Evolutionary conservation across 2,113 vertebrate species (phyloP).

Genomic region (Hypomesus transpacificus): DNA sequence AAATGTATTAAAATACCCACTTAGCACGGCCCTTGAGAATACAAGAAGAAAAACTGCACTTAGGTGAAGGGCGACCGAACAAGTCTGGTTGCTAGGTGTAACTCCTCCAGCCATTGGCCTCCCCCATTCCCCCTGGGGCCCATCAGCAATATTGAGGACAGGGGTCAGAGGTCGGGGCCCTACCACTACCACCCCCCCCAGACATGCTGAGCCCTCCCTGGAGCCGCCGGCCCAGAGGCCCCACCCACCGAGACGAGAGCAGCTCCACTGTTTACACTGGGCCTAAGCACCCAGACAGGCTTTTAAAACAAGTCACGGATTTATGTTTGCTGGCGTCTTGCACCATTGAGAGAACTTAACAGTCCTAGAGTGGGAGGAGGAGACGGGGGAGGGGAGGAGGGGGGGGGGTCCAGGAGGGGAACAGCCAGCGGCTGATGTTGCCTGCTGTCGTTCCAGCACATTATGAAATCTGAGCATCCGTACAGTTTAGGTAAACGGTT

Average conservation of each 20-base stretch:
- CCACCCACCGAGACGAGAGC: background rate
- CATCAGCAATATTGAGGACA: conserved; percentile 3
- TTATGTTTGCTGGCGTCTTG: conserved; percentile 12
- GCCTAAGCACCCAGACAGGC: background rate
- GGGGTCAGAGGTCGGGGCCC: conserved; percentile 30
- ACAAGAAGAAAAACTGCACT: too few relatives aligned
- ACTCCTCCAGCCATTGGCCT: too few relatives aligned
- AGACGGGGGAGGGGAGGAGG: background rate
- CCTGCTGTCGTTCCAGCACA: too few relatives aligned
- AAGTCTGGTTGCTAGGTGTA: too few relatives aligned
- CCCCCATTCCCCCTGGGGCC: background rate
- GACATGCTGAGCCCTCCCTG: conserved; percentile 4
- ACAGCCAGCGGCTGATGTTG: too few relatives aligned
- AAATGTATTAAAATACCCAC: too few relatives aligned
- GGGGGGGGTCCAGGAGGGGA: too few relatives aligned
- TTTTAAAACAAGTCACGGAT: conserved; percentile 21
- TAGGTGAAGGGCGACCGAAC: too few relatives aligned
- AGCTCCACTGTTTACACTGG: conserved; percentile 10
- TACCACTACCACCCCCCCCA: background rate
- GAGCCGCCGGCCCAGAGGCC: background rate
- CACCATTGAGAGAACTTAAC: background rate
- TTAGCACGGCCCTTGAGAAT: too few relatives aligned
- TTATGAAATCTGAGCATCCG: too few relatives aligned
- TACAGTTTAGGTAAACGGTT: too few relatives aligned
- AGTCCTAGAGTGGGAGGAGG: background rate